Evolutionary conservation across 2,888 invertebrate genomes (phyloP), one percentile per base, ranked within the genome.

Genomic region (Acleris sparsana): DNA sequence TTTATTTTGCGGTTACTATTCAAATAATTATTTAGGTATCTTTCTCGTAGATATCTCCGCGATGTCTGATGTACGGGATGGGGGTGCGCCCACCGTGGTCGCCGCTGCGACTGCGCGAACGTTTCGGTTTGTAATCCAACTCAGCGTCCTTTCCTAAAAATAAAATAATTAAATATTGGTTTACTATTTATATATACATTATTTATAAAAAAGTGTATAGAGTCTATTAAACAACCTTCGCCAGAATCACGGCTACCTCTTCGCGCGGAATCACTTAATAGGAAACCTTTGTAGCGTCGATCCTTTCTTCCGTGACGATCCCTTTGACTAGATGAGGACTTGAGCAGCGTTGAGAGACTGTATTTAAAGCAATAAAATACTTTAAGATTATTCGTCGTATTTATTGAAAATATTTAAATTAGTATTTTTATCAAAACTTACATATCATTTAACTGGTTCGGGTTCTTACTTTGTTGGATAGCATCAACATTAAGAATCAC

Each of bases 61-160:
- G 80, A 44, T 86, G 83, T 22, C 77, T 73, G 63, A 86, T 81
- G 72, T 85, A 86, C 0, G 88, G 88, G 61, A 88, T 86, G 16
- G 84, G 82, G 0, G 88, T 88, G 52, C 83, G 83, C 0, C 85
- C 84, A 11, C 72, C 73, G 0, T 63, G 67, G 20, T 74, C 72
- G 13, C 70, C 70, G 25, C 72, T 68, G 33, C 75, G 73, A 2
- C 73, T 53, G 9, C 66, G 5, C 65, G 59, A 13, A 62, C 72
- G 25, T 67, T 85, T 85, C 16, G 75, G 81, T 62, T 78, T 81
- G 69, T 76, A 78, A 2, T 81, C 76, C 9, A 77, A 79, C 20
- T 84, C 83, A 62, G 20, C 78, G 78, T 63, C 79, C 73, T 46
- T 69, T 7, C 7, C 63, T 63, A 3, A 33, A 2, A 33, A 9